Evolutionary conservation across 2,888 invertebrate genomes (phyloP).

Genomic region (Noctuana brunneofusca): DNA sequence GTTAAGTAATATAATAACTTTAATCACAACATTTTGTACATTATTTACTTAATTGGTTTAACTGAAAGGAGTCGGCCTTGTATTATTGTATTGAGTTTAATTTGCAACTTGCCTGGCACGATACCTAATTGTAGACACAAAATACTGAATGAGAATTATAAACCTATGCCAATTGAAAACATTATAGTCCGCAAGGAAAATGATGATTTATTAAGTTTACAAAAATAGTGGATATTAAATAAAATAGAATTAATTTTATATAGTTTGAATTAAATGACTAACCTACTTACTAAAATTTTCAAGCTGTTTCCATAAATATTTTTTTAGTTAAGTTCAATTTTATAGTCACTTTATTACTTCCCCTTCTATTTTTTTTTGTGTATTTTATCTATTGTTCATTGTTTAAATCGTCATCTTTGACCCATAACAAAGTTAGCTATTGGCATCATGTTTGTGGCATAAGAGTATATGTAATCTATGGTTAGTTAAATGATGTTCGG

Average conservation of each 20-base stretch:
- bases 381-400: background rate
- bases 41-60: background rate
- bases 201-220: no score
- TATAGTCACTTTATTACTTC: no score
- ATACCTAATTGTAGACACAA: background rate
- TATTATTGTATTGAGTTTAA: background rate
- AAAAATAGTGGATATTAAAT: no score
- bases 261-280: no score
- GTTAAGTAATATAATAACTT: background rate
- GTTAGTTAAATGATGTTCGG: background rate
- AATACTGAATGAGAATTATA: background rate
- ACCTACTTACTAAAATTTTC: no score
- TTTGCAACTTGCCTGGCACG: background rate
- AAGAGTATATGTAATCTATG: no score
- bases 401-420: background rate
- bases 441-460: background rate
- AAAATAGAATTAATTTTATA: no score
- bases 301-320: no score
- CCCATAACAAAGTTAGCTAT: background rate
- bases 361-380: no score
- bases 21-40: background rate
- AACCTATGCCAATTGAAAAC: no score
- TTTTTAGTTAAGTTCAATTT: background rate
- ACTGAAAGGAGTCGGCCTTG: conserved; percentile 15
- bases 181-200: no score